Percentiles rank a stretch among this genome's conserved stretches.
Conservation (phyloP, 2,888 invertebrate genomes). For the Tachina grossa region DNA sequence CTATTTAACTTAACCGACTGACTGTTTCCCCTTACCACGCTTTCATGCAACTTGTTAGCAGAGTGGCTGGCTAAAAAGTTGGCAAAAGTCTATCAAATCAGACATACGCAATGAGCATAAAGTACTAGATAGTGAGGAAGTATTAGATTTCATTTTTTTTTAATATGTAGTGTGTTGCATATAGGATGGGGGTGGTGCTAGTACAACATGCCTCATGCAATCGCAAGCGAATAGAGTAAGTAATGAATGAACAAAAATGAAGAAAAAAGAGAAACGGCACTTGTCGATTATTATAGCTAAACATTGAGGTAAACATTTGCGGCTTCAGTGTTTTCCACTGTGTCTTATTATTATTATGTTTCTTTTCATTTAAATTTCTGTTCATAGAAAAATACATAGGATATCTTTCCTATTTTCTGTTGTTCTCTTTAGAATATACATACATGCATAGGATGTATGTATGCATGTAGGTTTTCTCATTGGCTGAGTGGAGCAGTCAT, state of each 20-base stretch:
- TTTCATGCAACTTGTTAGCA: slow-evolving; percentile 49
- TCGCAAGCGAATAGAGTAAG: slow-evolving; percentile 18
- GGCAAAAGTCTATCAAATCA: slow-evolving; percentile 69
- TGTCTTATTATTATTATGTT: slow-evolving; percentile 62
- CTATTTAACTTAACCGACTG: slow-evolving; percentile 11
- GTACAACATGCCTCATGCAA: slow-evolving; percentile 1
- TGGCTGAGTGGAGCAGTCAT: not conserved
- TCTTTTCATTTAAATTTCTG: slow-evolving; percentile 12
- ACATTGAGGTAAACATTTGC: slow-evolving; percentile 72
- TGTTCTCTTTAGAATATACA: slow-evolving; percentile 11
- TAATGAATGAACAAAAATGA: slow-evolving; percentile 18
- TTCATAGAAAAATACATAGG: slow-evolving; percentile 30
- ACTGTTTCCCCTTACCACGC: slow-evolving; percentile 12
- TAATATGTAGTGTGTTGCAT: slow-evolving; percentile 8
- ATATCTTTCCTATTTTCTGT: slow-evolving; percentile 34
- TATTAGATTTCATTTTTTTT: slow-evolving; percentile 67
- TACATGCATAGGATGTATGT: not conserved
- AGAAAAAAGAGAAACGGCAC: slow-evolving; percentile 52
- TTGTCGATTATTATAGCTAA: slow-evolving; percentile 67
- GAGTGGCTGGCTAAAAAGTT: slow-evolving; percentile 64
- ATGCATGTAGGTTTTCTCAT: not conserved
- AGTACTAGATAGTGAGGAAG: slow-evolving; percentile 60
- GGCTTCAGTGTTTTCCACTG: slow-evolving; percentile 68
- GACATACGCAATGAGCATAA: slow-evolving; percentile 66
- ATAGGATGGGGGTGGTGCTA: slow-evolving; percentile 36